A percentile compares a stretch with the other conserved stretches of the same genome.
Evolutionary conservation across 2,113 vertebrate species (phyloP).

Genomic region (Upupa epops): DNA sequence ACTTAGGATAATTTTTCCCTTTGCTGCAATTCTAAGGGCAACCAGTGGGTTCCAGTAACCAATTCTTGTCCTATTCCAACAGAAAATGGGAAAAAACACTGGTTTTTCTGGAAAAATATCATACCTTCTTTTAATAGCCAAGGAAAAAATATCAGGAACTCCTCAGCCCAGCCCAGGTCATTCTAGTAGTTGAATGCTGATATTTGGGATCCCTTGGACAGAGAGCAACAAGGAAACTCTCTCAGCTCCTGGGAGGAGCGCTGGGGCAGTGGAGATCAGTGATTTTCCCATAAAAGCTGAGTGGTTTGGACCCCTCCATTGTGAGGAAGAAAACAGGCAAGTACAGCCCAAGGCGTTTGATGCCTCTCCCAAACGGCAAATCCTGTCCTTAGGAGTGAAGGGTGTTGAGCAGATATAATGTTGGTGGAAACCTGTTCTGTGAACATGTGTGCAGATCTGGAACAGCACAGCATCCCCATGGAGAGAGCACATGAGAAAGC

Average conservation of each 20-base stretch:
- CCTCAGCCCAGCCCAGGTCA: neutral
- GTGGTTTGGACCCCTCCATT: neutral
- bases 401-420: neutral
- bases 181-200: neutral
- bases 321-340: neutral
- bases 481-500: conserved; percentile 39
- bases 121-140: neutral
- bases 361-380: neutral
- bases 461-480: conserved; percentile 38
- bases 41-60: neutral
- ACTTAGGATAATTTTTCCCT: neutral
- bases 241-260: neutral
- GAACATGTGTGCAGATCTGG: neutral
- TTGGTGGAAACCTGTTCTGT: neutral
- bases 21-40: neutral
- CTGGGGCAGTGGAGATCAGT: neutral
- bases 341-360: neutral
- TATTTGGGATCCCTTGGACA: neutral
- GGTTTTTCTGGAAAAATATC: neutral
- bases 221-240: neutral
- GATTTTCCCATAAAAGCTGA: neutral
- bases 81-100: neutral
- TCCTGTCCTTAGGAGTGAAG: neutral
- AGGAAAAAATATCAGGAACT: neutral
- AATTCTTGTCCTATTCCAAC: neutral